Evolutionary conservation across 2,888 invertebrate species (phyloP).

Genomic region (Gortyna flavago): DNA sequence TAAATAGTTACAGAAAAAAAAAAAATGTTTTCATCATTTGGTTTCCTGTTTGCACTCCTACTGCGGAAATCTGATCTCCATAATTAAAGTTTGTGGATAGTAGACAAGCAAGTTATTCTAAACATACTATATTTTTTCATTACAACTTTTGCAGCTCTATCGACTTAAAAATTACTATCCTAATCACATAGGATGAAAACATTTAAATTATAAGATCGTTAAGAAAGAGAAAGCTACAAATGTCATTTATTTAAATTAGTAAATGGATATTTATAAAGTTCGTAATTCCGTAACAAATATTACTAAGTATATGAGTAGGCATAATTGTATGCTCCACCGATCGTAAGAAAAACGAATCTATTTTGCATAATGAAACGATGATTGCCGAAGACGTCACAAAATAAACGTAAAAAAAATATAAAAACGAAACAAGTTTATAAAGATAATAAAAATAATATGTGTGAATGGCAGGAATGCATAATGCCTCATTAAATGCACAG

Average conservation of each 20-base stretch:
- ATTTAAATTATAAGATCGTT: slow-evolving; percentile 20
- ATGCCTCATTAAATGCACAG: slow-evolving; percentile 37
- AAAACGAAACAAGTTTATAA: slow-evolving; percentile 18
- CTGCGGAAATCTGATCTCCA: not conserved
- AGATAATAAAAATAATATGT: slow-evolving; percentile 26
- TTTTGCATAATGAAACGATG: slow-evolving; percentile 26
- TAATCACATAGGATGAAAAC: slow-evolving; percentile 2
- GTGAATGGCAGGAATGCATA: slow-evolving; percentile 45
- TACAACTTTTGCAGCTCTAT: not conserved
- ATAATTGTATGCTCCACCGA: not conserved
- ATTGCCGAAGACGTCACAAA: not conserved
- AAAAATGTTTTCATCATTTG: not conserved
- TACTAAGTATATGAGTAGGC: not conserved
- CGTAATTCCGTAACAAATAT: not conserved
- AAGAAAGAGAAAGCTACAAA: slow-evolving; percentile 43
- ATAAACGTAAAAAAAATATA: slow-evolving; percentile 6
- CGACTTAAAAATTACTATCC: slow-evolving; percentile 8
- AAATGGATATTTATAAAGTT: not conserved
- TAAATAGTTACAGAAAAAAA: not conserved
- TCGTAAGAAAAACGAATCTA: not conserved
- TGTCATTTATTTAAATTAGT: slow-evolving; percentile 28
- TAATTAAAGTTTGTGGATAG: not conserved
- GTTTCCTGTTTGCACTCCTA: not conserved
- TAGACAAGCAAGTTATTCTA: not conserved
- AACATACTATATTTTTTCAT: not conserved